Evolutionary conservation across 1,140 invertebrate species (phyloP), one percentile per base, ranked within the genome.

Genomic region (Anastrepha ludens): DNA sequence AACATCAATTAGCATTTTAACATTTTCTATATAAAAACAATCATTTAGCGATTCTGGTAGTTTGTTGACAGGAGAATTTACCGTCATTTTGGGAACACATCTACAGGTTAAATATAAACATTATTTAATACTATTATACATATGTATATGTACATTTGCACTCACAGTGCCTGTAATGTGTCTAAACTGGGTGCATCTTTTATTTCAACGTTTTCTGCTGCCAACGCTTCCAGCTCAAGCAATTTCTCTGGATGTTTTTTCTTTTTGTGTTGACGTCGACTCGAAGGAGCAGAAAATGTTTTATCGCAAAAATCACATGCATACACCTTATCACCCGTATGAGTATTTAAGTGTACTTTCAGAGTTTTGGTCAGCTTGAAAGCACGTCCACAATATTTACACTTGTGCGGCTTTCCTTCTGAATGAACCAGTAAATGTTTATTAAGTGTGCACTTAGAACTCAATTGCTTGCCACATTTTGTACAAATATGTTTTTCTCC

Each of bases 271-370:
- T 81, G 74, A 81, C 74, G 74, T 9, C 74, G 74, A 9, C 39
- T 81, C 0, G 74, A 81, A 6, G 74, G 74, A 7, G 74, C 74
- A 50, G 74, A 20, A n/a, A 81, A 81, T 8, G 41, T 50, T 55
- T 55, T 81, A 11, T 81, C 74, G 50, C 74, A 81, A 58, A 81
- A 81, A 11, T 81, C 47, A 29, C 74, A 81, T n/a, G 44, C 47
- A 29, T 81, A 81, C 15, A 17, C 55, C 3, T 81, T 81, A 17
- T 81, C 47, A 3, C 74, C 74, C 6, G 74, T 81, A n/a, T 81
- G 74, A 29, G 17, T 81, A 55, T 81, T 81, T 81, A 81, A 81
- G 55, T 81, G 74, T 1, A 81, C 74, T 50, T 81, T 81, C n/a
- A 81, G 44, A 3, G 74, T 81, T 81, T 81, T 81, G 55, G 44